Evolutionary conservation across 1,140 invertebrate genomes (phyloP), one percentile per base, ranked within the genome.

Genomic region (Leptopilina boulardi): DNA sequence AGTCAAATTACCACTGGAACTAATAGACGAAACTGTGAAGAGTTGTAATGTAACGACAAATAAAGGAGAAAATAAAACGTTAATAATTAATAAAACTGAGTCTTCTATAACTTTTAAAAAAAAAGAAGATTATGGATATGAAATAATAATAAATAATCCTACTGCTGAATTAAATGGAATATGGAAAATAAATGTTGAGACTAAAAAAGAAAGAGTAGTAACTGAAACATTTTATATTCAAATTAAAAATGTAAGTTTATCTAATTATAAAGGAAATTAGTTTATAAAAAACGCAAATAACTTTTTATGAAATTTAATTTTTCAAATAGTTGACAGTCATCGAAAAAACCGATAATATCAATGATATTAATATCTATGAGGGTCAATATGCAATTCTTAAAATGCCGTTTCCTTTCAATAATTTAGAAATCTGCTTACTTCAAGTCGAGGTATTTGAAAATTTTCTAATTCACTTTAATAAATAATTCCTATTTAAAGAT

Each of bases 161-260:
- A 8, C 23, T 30, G 13, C 59, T 66, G 59, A 66, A 30, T 26
- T 51, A 8, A 56, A 82, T 38, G 78, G 78, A 15, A 8, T 66
- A 1, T 82, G 81, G 81, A 75, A 19, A 2, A 73, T 82, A 38
- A 38, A 38, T 38, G 8, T 38, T 6, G 11, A 78, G 76, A 26
- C 44, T 56, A 13, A 23, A 30, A 13, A 6, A 0, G 74, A 82
- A 15, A 71, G 70, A 19, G 10, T 15, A 10, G 71, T 51, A n/a
- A 23, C 51, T 0, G 0, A 76, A 72, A 15, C 56, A 72, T 75
- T 66, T 26, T 70, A 74, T 15, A 18, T 82, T 8, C 70, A 82
- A 13, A 74, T 82, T 26, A 82, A 76, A 78, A 51, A 78, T 38
- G 80, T 82, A 78, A 82, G 80, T 73, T 26, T 2, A 30, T n/a